Evolutionary conservation across 1,140 invertebrate genomes (phyloP).

Genomic region (Polypedilum pembai): DNA sequence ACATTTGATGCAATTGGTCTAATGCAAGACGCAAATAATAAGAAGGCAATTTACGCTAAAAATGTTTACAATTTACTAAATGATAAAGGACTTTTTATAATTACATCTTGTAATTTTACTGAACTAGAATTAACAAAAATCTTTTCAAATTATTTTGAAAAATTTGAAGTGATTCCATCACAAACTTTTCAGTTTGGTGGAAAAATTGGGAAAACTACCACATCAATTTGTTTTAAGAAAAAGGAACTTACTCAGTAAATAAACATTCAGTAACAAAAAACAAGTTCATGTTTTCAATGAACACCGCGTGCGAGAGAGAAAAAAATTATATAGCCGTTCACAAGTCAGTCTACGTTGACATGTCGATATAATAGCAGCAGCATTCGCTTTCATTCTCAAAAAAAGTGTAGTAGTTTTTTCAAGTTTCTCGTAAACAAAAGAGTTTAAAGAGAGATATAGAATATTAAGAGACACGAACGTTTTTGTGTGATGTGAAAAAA

Average conservation of each 20-base stretch:
- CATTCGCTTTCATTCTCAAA: too few relatives aligned
- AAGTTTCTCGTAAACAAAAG: too few relatives aligned
- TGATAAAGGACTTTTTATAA: conserved; percentile 59
- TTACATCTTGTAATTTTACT: conserved; percentile 95
- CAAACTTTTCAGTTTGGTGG: conserved; percentile 79
- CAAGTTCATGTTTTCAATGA: too few relatives aligned
- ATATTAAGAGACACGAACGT: too few relatives aligned
- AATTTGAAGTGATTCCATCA: conserved; percentile 60
- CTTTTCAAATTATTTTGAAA: conserved; percentile 58
- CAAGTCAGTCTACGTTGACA: too few relatives aligned
- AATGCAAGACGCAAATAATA: conserved; percentile 55
- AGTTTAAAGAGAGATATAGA: too few relatives aligned
- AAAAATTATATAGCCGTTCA: too few relatives aligned
- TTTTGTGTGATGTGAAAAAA: too few relatives aligned
- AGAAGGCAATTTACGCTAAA: conserved; percentile 59
- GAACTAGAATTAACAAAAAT: conserved; percentile 67
- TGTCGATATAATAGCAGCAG: too few relatives aligned
- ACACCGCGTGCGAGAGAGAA: too few relatives aligned
- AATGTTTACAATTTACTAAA: conserved; percentile 55
- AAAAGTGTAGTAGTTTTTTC: too few relatives aligned
- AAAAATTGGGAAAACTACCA: conserved; percentile 67
- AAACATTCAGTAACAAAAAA: too few relatives aligned
- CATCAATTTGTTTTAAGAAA: conserved; percentile 65
- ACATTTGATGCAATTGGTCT: conserved; percentile 90
- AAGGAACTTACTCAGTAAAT: background rate